Base-by-base conservation (phyloP, 1,140 invertebrate species). In the Lanistes nyassanus region DNA sequence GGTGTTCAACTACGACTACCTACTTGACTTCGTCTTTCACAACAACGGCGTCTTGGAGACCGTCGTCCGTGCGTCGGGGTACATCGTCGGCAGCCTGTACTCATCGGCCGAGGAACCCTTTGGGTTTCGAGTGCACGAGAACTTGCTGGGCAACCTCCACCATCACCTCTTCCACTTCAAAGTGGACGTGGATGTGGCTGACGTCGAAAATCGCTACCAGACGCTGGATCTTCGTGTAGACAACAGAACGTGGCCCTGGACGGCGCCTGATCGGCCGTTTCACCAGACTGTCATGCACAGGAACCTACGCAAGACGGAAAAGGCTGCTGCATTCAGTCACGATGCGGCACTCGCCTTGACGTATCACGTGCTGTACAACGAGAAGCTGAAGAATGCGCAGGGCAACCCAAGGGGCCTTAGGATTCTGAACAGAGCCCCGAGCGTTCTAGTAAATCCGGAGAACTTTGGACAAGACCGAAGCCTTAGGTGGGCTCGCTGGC, bases 11-110 rank as follows among this genome's bases (percentile, higher is more conserved):
- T 85, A 85, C 74, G 83, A 85, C 66, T 85, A 85, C 76, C 81
- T 85, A 19, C 74, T 87, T 16, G 84, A 86, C 68, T 84, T 83
- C 64, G 79, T 83, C 11, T 86, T 87, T 69, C 81, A 85, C 74
- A 79, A 82, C 31, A 85, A 83, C 77, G 84, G 82, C 11, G 82
- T 74, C 9, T 56, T 87, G n/a, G 80, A 84, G 42, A 78, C 78
- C 29, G 81, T 76, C 42, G 77, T 80, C 0, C 62, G 73, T 4
- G 55, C 77, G 16, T 80, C 82, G 16, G 84, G 84, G 6, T 81
- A 69, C 67, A 74, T 80, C 29, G 37, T 81, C 5, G 62, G 71
- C 19, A 80, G 73, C 55, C 36, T 79, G 29, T 69, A 71, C 51
- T 65, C 60, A 16, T 62, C 72, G 0, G 73, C 73, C 9, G 79